A percentile compares a stretch with the other conserved stretches of the same genome.
Evolutionary conservation across 2,888 invertebrate species (phyloP).

Genomic region (Chaetogeoica ovagalla): DNA sequence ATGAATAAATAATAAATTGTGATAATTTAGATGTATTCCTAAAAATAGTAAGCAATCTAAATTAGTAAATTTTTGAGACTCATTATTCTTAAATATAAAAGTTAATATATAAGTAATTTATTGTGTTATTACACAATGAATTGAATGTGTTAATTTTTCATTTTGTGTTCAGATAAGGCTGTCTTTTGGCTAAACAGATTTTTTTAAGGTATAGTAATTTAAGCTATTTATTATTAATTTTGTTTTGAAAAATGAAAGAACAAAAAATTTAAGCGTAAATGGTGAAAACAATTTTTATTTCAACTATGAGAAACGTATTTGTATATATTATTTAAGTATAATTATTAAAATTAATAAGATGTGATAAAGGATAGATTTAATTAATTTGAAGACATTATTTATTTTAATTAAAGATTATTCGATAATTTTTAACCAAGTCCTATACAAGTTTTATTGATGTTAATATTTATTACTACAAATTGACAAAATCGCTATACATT

Average conservation of each 20-base stretch:
- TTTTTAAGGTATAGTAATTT: neutral
- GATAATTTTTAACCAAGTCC: too few species aligned
- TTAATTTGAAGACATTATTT: too few species aligned
- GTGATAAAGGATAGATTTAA: too few species aligned
- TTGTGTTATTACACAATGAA: constrained; percentile 8
- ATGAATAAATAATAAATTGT: constrained; percentile 4
- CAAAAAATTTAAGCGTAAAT: neutral
- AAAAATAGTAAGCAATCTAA: neutral
- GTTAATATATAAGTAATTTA: neutral
- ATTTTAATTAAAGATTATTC: too few species aligned
- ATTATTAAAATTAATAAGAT: too few species aligned
- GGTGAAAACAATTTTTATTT: neutral
- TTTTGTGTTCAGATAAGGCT: constrained; percentile 28
- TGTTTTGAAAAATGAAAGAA: neutral
- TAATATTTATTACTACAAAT: neutral
- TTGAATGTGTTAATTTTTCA: neutral
- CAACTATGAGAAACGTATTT: too few species aligned
- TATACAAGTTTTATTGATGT: neutral
- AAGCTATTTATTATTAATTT: neutral
- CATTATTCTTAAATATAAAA: neutral
- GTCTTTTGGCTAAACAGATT: neutral
- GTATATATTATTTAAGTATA: too few species aligned
- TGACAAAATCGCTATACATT: neutral
- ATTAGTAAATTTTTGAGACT: constrained; percentile 2
- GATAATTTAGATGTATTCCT: constrained; percentile 17